Percentiles rank a stretch among this genome's conserved stretches.
These are phyloP conservation scores for Romanogobio albipinnatus DNA, from an alignment of 2,113 vertebrate genomes.

Conservation along the genomic window DNA sequence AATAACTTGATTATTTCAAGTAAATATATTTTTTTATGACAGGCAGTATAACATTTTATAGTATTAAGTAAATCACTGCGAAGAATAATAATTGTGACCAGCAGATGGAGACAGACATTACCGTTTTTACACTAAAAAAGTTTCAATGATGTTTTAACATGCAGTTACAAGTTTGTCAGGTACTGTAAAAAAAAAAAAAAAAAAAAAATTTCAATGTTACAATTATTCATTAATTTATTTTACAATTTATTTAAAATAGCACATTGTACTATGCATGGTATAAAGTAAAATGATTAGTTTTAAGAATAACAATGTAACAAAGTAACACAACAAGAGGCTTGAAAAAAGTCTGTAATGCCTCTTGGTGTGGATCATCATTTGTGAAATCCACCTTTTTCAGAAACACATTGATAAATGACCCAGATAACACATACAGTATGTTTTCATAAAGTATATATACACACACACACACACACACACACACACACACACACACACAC, in stretches of 20 bases:
- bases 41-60: neutral
- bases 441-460: neutral
- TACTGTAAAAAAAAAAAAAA: too few relatives aligned
- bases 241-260: neutral
- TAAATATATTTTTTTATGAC: neutral
- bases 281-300: neutral
- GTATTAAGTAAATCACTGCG: neutral
- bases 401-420: neutral
- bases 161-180: neutral
- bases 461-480: too few relatives aligned
- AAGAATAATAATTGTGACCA: neutral
- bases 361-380: neutral
- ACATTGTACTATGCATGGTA: neutral
- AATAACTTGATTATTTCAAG: neutral
- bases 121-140: neutral
- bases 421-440: neutral
- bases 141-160: neutral
- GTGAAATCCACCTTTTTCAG: neutral
- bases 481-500: too few relatives aligned
- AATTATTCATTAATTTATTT: neutral
- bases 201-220: too few relatives aligned
- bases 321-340: neutral
- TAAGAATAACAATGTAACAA: neutral
- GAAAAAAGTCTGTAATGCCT: neutral
- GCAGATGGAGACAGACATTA: slow-evolving; percentile 23